phyloP scores from a whole-genome alignment of 2,888 invertebrate species.

The Omphaloscelis lunosa region DNA sequence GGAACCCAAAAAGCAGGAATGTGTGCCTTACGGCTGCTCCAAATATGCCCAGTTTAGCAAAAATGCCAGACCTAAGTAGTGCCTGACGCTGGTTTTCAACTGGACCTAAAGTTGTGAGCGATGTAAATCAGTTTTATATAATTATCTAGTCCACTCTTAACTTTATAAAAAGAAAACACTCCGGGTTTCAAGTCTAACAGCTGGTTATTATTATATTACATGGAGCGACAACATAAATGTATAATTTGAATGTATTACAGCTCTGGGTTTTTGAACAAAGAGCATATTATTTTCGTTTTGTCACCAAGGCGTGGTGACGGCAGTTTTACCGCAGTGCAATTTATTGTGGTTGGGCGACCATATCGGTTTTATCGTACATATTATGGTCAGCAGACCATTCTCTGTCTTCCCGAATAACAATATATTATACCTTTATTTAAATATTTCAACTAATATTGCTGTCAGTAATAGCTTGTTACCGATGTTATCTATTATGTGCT shows the following conservation, averaged over 20 bases:
- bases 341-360: conserved; percentile 29
- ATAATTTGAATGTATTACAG: background rate
- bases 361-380: conserved; percentile 6
- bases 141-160: no score
- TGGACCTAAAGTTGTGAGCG: no score
- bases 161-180: no score
- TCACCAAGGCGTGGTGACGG: conserved; percentile 29
- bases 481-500: background rate
- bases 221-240: background rate
- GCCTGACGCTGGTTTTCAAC: no score
- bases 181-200: no score
- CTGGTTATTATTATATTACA: background rate
- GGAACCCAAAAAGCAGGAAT: no score
- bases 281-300: conserved; percentile 14
- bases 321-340: conserved; percentile 41
- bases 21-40: no score
- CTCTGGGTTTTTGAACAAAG: background rate
- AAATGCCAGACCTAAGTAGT: background rate
- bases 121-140: no score
- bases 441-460: background rate
- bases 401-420: background rate
- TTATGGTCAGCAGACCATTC: conserved; percentile 11
- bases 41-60: background rate
- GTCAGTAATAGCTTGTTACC: background rate
- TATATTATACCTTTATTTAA: no score